Evolutionary conservation across 2,113 vertebrate species (phyloP), one percentile per base, ranked within the genome.

Genomic region (Ciconia maguari): DNA sequence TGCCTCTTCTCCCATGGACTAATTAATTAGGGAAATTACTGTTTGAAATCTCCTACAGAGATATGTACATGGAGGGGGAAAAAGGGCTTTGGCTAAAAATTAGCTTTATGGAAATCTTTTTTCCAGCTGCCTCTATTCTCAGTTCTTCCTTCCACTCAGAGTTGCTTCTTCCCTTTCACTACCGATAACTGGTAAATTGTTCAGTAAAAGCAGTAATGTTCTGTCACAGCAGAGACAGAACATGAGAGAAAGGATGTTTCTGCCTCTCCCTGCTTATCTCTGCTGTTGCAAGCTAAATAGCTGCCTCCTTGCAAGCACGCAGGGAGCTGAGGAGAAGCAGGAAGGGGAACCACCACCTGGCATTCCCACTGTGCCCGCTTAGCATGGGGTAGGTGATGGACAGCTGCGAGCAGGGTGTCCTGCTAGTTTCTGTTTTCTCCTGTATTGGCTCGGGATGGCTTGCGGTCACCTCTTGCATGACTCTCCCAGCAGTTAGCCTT

Each of bases 11-110:
- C 58, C 60, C 64, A 46, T 93, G 71, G 46, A 88, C 36, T 94
- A 80, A 92, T 92, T 96, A 21, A 80, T 93, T 92, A 90, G 54
- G 49, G 83, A 95, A 92, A 93, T 93, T 93, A 89, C 8, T 19
- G 12, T 66, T 41, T 93, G 62, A 93, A 94, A 76, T 80, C 80
- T 95, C 83, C 93, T 94, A 81, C 71, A 86, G 89, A 77, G 83
- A 90, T 66, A 55, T 65, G 24, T 66, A 77, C 46, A 32, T 34
- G 36, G 71, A 61, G 44, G 27, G 65, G 16, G 24, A 20, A 80
- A 86, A 72, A 77, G 32, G 30, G 16, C 44, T 93, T 74, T 90
- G 83, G 71, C 71, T 94, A 86, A 83, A 65, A 88, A 83, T 72
- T 41, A 88, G 62, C 27, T 69, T 44, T 83, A 55, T 80, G 44